Conservation (phyloP, 64 coral and sea anemone genomes). For the Montipora sp. region DNA sequence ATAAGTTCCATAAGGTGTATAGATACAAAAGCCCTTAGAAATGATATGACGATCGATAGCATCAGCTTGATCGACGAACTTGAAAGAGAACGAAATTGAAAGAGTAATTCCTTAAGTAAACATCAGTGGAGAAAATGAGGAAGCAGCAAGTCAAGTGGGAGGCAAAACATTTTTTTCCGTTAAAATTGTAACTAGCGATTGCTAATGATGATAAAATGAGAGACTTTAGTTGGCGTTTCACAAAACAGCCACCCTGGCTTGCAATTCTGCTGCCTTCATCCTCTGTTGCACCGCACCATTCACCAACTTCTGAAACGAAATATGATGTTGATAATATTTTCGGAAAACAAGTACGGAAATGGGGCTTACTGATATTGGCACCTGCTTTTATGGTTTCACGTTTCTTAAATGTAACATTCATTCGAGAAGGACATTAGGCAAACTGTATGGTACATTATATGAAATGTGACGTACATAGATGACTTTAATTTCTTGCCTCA, state of each 20-base stretch:
- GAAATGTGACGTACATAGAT: too few relatives aligned
- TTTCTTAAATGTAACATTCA: background rate
- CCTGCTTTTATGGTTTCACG: background rate
- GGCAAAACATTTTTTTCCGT: background rate
- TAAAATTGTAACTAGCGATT: too few relatives aligned
- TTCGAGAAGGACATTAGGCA: background rate
- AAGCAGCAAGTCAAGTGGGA: background rate
- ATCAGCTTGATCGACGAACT: background rate
- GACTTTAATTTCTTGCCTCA: too few relatives aligned
- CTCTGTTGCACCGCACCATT: background rate
- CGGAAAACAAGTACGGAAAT: background rate
- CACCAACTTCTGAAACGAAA: background rate
- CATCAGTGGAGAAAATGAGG: background rate
- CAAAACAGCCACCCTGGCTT: too few relatives aligned
- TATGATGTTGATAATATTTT: background rate
- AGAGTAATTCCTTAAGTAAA: background rate
- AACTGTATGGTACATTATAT: background rate
- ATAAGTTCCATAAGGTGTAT: too few relatives aligned
- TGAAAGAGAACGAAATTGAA: background rate
- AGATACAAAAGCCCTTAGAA: too few relatives aligned
- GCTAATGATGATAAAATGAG: too few relatives aligned
- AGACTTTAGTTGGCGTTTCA: too few relatives aligned
- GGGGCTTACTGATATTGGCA: background rate
- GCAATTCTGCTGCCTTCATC: too few relatives aligned
- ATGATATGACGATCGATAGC: background rate